Base-by-base conservation (phyloP, 1,140 invertebrate species). In the Eumeta japonica region DNA sequence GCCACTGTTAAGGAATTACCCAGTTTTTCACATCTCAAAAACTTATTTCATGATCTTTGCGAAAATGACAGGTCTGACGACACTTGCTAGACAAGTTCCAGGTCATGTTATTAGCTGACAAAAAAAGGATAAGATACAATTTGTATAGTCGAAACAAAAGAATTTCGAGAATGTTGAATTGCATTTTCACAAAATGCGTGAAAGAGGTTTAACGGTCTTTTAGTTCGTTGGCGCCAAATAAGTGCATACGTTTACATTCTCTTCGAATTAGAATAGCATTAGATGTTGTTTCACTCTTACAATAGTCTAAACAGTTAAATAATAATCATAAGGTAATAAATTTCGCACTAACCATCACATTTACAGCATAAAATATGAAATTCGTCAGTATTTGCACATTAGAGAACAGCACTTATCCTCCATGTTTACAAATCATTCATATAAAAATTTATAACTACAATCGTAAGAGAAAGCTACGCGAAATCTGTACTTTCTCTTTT, bases 371-470 rank as follows among this genome's bases (percentile, higher is more conserved):
- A 24, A 24, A 7, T 14, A 43, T 13, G 39, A 39, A 33, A 50
- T 48, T 46, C 39, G 48, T 28, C 49, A 49, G 45, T 43, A 47
- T 43, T 32, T 48, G 51, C 33, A 55, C 39, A 50, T 27, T 48
- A 39, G 33, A 45, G 39, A 46, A 55, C 47, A 56, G 56, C 54
- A 60, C 61, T 66, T 58, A 55, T 58, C 65, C 61, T 66, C 68
- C 68, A 73, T 73, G 68, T 73, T 73, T 70, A 70, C 68, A 73
- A 73, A 68, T 70, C 55, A 60, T 67, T 68, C 54, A 50, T 50
- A 59, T 62, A 68, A 67, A 66, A 67, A 60, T 65, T 52, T 35
- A 43, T 37, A 44, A 35, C n/a, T 7, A n/a, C 20, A 7, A 24
- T 24, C 5, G 5, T 7, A 47, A 48, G 66, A 66, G 62, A 71